Evolutionary conservation across 1,140 invertebrate species (phyloP), one percentile per base, ranked within the genome.

Genomic region (Drosophila sulfurigaster): DNA sequence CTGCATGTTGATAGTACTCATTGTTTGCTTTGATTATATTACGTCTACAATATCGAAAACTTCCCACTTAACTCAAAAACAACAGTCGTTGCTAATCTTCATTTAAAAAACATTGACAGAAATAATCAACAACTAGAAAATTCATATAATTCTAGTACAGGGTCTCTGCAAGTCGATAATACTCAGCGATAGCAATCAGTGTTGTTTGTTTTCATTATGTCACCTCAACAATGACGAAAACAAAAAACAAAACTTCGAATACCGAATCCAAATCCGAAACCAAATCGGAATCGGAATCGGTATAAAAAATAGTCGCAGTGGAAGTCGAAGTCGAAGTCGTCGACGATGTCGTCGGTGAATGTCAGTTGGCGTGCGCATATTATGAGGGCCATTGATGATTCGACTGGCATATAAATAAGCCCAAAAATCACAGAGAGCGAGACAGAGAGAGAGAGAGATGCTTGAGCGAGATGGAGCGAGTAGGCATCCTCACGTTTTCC

Each of bases 351-450:
- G 54, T 62, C 58, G 59, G 77, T 77, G 77, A 79, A 79, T 79
- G 77, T 77, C 54, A 72, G 75, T 58, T 54, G 56, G 63, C 68
- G 62, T 68, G 77, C 57, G 78, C 48, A 74, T 38, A 38, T 38
- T 82, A 68, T 79, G 83, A 88, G 83, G 83, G 83, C 85, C 83
- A 88, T 89, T 75, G 83, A 88, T 86, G 83, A 88, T 83, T 75
- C 85, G 78, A 51, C 81, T 67, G 80, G 83, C 80, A 88, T 88
- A 88, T 88, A 88, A 88, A 88, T 87, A 83, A 88, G 81, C 48
- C 59, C 54, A 74, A 57, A 72, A 63, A 38, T 11, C 63, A 25
- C 38, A 54, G 49, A 28, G 5, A 25, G 16, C 8, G 8, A 45
- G 6, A 28, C n/a, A 15, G 15, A n/a, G 13, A 20, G 15, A 25